These are phyloP conservation scores for Lophotriccus pileatus DNA, from an alignment of 2,797 vertebrate genomes.

Conservation along the genomic window DNA sequence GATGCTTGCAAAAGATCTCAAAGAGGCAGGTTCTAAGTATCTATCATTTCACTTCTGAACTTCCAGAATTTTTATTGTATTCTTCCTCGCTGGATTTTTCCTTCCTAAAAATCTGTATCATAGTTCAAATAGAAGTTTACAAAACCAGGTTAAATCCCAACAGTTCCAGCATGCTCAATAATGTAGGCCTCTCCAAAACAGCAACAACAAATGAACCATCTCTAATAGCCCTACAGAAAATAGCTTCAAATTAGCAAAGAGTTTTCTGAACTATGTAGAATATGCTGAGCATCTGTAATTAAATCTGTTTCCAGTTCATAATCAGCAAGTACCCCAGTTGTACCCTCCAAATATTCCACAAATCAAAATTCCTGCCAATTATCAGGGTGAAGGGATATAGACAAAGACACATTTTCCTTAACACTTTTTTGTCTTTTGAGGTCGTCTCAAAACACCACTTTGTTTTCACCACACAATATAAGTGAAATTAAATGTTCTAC, in stretches of 20 bases:
- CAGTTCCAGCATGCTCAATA: not conserved
- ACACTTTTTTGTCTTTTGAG: not conserved
- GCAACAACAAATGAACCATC: not conserved
- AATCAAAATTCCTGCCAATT: not conserved
- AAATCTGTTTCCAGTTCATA: not conserved
- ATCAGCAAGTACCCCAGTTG: not conserved
- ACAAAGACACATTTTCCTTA: not conserved
- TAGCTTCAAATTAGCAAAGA: not conserved
- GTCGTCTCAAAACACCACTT: not conserved
- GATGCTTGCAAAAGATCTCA: not conserved
- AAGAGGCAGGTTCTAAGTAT: not conserved
- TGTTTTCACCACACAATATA: not conserved
- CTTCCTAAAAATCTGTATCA: not conserved
- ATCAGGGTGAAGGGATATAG: not conserved
- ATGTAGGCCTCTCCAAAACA: not conserved
- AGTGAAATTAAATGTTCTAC: not conserved
- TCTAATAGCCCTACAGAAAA: not conserved
- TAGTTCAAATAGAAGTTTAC: not conserved
- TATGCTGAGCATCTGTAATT: not conserved
- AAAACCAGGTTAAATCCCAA: not conserved
- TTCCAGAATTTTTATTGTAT: not conserved
- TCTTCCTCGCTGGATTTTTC: not conserved
- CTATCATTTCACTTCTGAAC: not conserved
- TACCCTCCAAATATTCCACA: not conserved
- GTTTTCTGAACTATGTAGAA: not conserved